Base-by-base conservation (phyloP, 2,113 vertebrate species). In the Saguinus imperator region DNA sequence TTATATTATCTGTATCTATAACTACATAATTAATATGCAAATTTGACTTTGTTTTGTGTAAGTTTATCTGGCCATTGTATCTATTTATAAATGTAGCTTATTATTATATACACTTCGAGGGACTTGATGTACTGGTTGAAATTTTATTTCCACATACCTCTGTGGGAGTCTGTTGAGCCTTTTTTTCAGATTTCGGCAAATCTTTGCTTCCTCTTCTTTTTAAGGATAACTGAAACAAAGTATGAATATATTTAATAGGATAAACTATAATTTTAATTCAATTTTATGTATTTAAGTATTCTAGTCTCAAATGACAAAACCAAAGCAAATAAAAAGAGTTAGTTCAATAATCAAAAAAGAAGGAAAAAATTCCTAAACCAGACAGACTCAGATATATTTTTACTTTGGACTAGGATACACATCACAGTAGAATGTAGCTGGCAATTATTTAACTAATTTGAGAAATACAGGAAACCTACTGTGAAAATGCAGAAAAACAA, bases 161-260 rank as follows among this genome's bases (percentile, higher is more conserved):
- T 40, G 98, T 98, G 52, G 99, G 99, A 55, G 99, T 99, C 98
- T 99, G 99, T 94, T 99, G 99, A 87, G 98, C 66, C 98, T 98
- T 99, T 94, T 99, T 99, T 97, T 99, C 99, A 94, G 99, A 98
- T 98, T 99, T 99, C 93, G 99, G 99, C 21, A 98, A 98, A 89
- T 99, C 99, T 98, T 99, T 99, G 96, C 99, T 99, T 96, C 99
- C 99, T 99, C 99, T 99, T 98, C 99, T 99, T 98, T 99, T 99
- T 94, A 99, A 98, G 10, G 99, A 99, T 89, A 99, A 98, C 99
- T 99, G 97, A 95, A 97, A 98, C 9, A 98, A 97, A 96, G 77
- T 94, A 98, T 86, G 80, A 27, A 92, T 61, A 96, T 52, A 77
- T 8, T 89, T 91, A 68, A 72, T 93, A 96, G 70, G 55, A 3